Conservation (phyloP, 64 coral and sea anemone genomes). For the Trachythela sp. region DNA sequence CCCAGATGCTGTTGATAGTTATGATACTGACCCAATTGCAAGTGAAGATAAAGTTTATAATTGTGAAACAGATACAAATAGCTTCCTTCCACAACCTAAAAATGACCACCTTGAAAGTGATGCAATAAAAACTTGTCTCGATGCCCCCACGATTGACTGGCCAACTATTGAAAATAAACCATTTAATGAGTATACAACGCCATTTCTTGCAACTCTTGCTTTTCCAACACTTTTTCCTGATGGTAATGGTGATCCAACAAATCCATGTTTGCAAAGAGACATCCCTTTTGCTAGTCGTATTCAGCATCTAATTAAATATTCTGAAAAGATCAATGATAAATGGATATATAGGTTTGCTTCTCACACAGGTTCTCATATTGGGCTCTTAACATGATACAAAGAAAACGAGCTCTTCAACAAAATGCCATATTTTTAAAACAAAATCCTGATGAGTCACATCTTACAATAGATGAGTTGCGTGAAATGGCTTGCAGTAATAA, state of each 20-base stretch:
- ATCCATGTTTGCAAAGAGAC: neutral
- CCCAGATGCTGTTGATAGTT: conserved; percentile 5
- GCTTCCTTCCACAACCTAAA: conserved; percentile 4
- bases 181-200: neutral
- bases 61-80: conserved; percentile 16
- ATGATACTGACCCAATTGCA: conserved; percentile 6
- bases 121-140: conserved; percentile 5
- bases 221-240: conserved; percentile 5
- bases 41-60: conserved; percentile 12
- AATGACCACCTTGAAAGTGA: conserved; percentile 9
- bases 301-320: conserved; percentile 12
- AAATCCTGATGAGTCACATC: neutral
- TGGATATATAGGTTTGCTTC: neutral
- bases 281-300: conserved; percentile 11
- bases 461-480: conserved; percentile 13
- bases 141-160: conserved; percentile 1
- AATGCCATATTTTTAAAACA: conserved; percentile 13
- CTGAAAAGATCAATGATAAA: neutral
- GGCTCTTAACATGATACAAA: neutral
- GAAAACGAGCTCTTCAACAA: conserved; percentile 5
- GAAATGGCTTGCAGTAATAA: conserved; percentile 11
- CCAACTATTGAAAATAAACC: conserved; percentile 15
- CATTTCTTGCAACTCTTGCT: neutral
- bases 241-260: neutral
- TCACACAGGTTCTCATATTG: neutral